Conservation (phyloP, 2,797 vertebrate species). For the Myoxocephalus aenaeus region DNA sequence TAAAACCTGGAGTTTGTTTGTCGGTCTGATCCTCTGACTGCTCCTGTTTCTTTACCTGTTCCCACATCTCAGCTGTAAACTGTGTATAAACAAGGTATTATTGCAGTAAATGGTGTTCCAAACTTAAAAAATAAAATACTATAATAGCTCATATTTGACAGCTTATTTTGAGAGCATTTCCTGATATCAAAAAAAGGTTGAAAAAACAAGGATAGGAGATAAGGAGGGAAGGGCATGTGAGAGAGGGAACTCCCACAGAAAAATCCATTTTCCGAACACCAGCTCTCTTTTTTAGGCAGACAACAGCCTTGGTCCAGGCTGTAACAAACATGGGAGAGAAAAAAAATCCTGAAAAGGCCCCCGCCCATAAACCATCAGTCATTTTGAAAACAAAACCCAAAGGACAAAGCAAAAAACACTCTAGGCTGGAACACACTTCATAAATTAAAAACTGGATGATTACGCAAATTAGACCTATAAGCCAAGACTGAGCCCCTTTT, state of each 20-base stretch:
- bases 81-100: not conserved
- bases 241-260: constrained; percentile 23
- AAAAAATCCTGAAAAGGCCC: constrained; percentile 32
- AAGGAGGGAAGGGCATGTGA: not conserved
- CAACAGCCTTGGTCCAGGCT: constrained; percentile 24
- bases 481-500: constrained; percentile 14
- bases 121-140: not conserved
- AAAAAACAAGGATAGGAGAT: constrained; percentile 3
- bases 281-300: constrained; percentile 21
- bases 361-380: constrained; percentile 49
- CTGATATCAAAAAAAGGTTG: not conserved
- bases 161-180: not conserved
- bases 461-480: constrained; percentile 26
- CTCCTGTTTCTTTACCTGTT: not conserved
- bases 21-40: not conserved
- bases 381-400: constrained; percentile 50
- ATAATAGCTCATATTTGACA: not conserved
- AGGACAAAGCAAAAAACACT: constrained; percentile 41
- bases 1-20: not conserved
- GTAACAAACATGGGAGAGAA: constrained; percentile 46
- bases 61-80: not conserved
- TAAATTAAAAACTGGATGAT: constrained; percentile 51
- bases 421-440: constrained; percentile 17
- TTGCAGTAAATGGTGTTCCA: not conserved
- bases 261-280: constrained; percentile 30